These are phyloP conservation scores for Coenonympha glycerion DNA, from an alignment of 2,888 invertebrate genomes.

Conservation along the genomic window DNA sequence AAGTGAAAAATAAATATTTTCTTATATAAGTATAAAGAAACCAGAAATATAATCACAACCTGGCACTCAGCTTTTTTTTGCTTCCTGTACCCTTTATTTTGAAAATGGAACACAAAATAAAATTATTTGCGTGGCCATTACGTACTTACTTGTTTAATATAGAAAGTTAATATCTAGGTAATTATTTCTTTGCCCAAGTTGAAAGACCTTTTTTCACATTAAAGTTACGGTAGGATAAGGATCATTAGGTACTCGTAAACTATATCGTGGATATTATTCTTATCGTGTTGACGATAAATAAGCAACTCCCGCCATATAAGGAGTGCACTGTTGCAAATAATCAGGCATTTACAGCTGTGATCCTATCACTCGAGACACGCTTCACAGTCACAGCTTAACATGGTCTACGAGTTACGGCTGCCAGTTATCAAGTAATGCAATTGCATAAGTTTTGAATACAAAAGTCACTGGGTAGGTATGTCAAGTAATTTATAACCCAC, in stretches of 20 bases:
- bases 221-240: neutral
- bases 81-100: no score
- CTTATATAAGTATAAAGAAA: no score
- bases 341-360: constrained; percentile 9
- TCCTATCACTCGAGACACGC: constrained; percentile 9
- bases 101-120: no score
- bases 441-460: no score
- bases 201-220: neutral
- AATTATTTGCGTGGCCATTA: no score
- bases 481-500: no score
- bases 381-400: constrained; percentile 8
- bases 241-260: constrained; percentile 7
- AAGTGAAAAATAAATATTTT: no score
- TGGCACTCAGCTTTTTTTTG: no score
- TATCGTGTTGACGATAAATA: constrained; percentile 7
- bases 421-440: neutral
- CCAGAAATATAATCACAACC: no score
- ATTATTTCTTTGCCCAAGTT: neutral
- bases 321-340: constrained; percentile 8
- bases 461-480: no score
- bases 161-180: no score
- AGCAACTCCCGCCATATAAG: constrained; percentile 6
- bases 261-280: constrained; percentile 6
- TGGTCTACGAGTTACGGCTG: neutral
- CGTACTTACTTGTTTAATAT: no score